Percentiles rank a stretch among this genome's conserved stretches.
Evolutionary conservation across 1,140 invertebrate genomes (phyloP).

Genomic region (Drepana arcuata): DNA sequence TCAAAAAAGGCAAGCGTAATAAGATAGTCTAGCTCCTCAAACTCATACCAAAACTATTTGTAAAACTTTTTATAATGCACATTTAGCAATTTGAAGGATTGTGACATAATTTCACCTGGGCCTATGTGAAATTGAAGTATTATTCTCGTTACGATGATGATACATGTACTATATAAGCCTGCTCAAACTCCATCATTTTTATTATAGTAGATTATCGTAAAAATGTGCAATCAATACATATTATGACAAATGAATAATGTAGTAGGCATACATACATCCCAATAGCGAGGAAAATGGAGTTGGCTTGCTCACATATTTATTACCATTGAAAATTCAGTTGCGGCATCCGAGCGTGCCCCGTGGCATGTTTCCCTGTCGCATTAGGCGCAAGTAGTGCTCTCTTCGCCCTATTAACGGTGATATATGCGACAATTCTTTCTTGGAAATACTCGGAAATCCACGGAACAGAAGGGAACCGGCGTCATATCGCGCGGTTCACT

Average conservation of each 20-base stretch:
- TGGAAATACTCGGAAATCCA: too few species aligned
- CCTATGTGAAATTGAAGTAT: too few species aligned
- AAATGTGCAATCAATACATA: constrained; percentile 13
- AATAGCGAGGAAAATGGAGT: constrained; percentile 11
- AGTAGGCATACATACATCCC: constrained; percentile 13
- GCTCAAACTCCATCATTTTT: too few species aligned
- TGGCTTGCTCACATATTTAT: constrained; percentile 47
- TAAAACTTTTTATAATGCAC: too few species aligned
- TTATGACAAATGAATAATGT: constrained; percentile 18
- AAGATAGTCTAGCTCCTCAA: too few species aligned
- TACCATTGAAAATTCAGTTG: constrained; percentile 54
- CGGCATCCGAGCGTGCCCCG: constrained; percentile 42
- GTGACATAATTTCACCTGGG: too few species aligned
- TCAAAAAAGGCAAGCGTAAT: too few species aligned
- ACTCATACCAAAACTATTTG: too few species aligned
- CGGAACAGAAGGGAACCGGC: constrained; percentile 54
- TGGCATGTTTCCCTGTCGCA: constrained; percentile 65
- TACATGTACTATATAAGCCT: too few species aligned
- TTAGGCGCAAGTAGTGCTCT: constrained; percentile 70
- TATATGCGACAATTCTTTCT: constrained; percentile 69
- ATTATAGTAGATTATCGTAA: too few species aligned
- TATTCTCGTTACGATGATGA: too few species aligned
- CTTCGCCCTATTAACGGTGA: constrained; percentile 69
- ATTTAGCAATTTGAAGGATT: too few species aligned
- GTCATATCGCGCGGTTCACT: constrained; percentile 52